A percentile compares a stretch with the other conserved stretches of the same genome.
phyloP scores from a whole-genome alignment of 2,113 vertebrate genomes.

The Brachyhypopomus occidentalis region DNA sequence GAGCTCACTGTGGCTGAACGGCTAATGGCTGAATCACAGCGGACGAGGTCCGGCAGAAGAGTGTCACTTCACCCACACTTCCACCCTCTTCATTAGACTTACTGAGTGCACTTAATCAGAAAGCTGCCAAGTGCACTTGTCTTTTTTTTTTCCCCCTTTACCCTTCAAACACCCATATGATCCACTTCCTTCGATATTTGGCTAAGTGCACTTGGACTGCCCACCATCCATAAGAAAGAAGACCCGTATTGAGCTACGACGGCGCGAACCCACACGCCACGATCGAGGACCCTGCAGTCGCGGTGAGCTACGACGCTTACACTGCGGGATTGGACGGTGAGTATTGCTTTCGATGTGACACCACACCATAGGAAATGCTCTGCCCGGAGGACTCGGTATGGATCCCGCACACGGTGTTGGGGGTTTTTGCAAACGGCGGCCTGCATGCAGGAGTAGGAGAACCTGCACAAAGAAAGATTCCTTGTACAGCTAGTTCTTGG shows the following conservation, averaged over 20 bases:
- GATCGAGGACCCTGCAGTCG: no score
- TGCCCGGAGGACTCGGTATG: no score
- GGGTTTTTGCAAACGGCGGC: background rate
- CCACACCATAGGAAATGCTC: no score
- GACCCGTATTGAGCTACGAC: no score
- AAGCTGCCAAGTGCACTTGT: background rate
- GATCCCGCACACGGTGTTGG: no score
- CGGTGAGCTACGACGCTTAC: no score
- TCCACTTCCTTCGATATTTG: background rate
- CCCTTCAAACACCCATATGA: conserved; percentile 19
- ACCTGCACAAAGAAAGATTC: background rate
- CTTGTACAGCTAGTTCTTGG: no score
- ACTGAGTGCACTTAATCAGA: conserved; percentile 30
- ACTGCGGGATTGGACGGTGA: no score
- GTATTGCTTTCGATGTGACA: no score
- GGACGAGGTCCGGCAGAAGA: background rate
- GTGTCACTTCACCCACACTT: background rate
- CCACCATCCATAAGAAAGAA: background rate
- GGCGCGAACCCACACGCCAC: no score
- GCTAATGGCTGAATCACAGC: background rate
- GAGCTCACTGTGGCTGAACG: background rate
- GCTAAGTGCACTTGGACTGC: conserved; percentile 1
- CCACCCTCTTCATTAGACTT: conserved; percentile 7
- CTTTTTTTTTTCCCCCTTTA: background rate
- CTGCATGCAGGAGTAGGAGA: background rate